Conservation (phyloP, 1,140 invertebrate genomes). For the Ceratoteleas bidentatus region DNA sequence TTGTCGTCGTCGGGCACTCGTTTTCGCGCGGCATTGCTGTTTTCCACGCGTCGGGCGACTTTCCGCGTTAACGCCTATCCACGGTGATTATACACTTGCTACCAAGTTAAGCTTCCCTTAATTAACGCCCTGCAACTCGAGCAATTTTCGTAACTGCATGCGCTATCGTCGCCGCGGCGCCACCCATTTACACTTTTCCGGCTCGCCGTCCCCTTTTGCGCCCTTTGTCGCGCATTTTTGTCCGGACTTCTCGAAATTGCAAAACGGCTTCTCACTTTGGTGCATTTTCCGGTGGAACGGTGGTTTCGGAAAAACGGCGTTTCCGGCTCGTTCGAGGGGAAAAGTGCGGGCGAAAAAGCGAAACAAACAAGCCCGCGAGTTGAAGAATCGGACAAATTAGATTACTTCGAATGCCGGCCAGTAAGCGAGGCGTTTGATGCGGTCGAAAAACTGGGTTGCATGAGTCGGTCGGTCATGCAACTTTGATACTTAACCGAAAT, state of each 20-base stretch:
- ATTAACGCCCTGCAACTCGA: slow-evolving; percentile 73
- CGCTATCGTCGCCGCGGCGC: slow-evolving; percentile 24
- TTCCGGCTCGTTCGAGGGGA: not conserved
- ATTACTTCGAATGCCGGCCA: slow-evolving; percentile 22
- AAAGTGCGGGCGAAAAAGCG: not conserved
- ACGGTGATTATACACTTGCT: slow-evolving; percentile 70
- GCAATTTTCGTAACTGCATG: slow-evolving; percentile 70
- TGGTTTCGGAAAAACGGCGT: no score
- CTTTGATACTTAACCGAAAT: slow-evolving; percentile 41
- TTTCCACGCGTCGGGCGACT: slow-evolving; percentile 39
- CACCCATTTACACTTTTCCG: slow-evolving; percentile 27
- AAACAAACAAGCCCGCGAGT: not conserved
- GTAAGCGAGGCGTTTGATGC: slow-evolving; percentile 24
- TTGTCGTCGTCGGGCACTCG: slow-evolving; percentile 17
- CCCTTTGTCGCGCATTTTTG: not conserved
- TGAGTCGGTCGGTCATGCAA: slow-evolving; percentile 28
- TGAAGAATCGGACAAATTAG: slow-evolving; percentile 17
- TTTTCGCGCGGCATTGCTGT: slow-evolving; percentile 21
- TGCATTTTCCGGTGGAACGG: no score
- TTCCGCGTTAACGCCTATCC: slow-evolving; percentile 39
- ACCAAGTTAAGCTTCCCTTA: slow-evolving; percentile 75
- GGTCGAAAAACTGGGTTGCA: slow-evolving; percentile 28
- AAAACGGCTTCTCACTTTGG: not conserved
- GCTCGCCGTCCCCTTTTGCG: slow-evolving; percentile 1
- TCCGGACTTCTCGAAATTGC: not conserved